These are phyloP conservation scores for Pipistrellus kuhlii DNA, from an alignment of 2,797 vertebrate species.

Conservation along the genomic window DNA sequence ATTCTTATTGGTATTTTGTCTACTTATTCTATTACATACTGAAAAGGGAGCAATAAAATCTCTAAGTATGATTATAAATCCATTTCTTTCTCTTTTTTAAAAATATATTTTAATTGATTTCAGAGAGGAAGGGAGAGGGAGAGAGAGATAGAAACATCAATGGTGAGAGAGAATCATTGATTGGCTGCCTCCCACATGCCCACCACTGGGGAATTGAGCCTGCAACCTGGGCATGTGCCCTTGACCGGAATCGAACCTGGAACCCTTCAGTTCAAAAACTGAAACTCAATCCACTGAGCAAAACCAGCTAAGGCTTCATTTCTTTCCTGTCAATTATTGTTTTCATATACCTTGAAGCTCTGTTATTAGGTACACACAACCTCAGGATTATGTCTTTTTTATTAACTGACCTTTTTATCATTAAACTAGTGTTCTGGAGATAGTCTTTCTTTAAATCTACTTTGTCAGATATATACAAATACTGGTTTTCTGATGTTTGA, in stretches of 20 bases:
- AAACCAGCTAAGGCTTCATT: background rate
- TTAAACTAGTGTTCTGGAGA: constrained; percentile 33
- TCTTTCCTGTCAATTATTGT: background rate
- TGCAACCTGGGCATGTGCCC: background rate
- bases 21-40: too few relatives aligned
- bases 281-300: background rate
- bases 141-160: background rate
- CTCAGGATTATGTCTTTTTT: background rate
- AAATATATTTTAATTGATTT: background rate
- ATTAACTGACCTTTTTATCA: constrained; percentile 30
- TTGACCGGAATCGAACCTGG: background rate
- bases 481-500: background rate
- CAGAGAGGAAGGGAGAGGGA: background rate
- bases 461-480: background rate
- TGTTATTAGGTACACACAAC: background rate
- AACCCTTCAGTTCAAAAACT: too few relatives aligned
- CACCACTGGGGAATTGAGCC: background rate
- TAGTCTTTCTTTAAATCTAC: constrained; percentile 42
- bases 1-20: background rate
- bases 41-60: too few relatives aligned
- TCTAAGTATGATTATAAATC: too few relatives aligned
- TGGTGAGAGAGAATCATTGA: background rate
- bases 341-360: background rate
- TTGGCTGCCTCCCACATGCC: too few relatives aligned
- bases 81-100: too few relatives aligned